Conservation (phyloP, 2,797 vertebrate genomes). For the Austrolebias charrua region DNA sequence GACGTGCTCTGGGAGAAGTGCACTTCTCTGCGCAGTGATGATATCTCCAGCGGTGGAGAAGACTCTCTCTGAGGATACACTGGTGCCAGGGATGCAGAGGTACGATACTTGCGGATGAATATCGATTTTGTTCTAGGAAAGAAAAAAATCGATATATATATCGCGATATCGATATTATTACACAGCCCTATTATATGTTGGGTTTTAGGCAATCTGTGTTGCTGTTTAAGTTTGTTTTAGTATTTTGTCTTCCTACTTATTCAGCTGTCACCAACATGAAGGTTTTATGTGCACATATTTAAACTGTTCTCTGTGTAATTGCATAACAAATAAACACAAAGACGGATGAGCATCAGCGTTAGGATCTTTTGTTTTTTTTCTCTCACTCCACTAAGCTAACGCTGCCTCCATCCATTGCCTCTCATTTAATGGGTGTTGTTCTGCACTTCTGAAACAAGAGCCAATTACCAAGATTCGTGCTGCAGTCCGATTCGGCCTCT, state of each 20-base stretch:
- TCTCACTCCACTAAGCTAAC: conserved; percentile 12
- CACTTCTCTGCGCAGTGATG: too few species aligned
- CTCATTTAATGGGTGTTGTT: conserved; percentile 58
- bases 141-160: too few species aligned
- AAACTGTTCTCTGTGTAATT: background rate
- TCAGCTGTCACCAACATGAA: background rate
- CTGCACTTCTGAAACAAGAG: conserved; percentile 48
- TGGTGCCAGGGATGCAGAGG: too few species aligned
- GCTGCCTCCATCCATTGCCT: conserved; percentile 27
- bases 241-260: background rate
- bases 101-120: too few species aligned
- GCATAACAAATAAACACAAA: background rate
- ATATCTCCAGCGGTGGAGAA: too few species aligned
- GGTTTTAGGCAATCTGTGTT: conserved; percentile 1
- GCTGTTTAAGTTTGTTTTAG: background rate
- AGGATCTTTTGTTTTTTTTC: background rate
- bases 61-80: too few species aligned
- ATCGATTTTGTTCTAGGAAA: too few species aligned
- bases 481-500: conserved; percentile 20
- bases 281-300: background rate
- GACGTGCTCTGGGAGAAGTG: too few species aligned
- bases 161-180: too few species aligned
- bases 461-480: conserved; percentile 59
- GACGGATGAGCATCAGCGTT: background rate
- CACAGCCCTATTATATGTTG: too few species aligned